These are phyloP conservation scores for Electrophaes corylata DNA, from an alignment of 2,888 invertebrate species.

Conservation along the genomic window DNA sequence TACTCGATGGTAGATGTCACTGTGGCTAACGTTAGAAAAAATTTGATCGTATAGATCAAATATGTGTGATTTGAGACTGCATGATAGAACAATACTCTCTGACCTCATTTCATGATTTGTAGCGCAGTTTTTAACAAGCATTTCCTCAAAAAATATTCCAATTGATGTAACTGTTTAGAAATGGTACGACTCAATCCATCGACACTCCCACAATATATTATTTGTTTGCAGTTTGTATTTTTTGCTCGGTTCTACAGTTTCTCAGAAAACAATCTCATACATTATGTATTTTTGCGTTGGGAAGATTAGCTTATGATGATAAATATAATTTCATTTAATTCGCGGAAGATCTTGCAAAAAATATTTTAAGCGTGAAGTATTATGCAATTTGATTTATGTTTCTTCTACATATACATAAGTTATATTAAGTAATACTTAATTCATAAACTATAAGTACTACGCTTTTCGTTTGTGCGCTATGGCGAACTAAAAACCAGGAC, in stretches of 20 bases:
- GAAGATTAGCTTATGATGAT: too few relatives aligned
- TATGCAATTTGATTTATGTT: too few relatives aligned
- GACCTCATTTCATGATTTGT: conserved; percentile 2
- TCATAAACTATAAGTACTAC: too few relatives aligned
- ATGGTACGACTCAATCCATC: conserved; percentile 26
- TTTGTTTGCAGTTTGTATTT: conserved; percentile 17
- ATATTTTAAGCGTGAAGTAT: too few relatives aligned
- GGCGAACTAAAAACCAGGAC: too few relatives aligned
- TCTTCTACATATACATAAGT: too few relatives aligned
- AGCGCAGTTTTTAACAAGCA: conserved; percentile 16
- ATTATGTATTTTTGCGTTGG: conserved; percentile 25
- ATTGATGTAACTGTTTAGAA: conserved; percentile 35
- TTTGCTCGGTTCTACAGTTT: conserved; percentile 25
- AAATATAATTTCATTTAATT: too few relatives aligned
- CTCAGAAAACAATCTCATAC: conserved; percentile 24
- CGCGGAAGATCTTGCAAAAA: too few relatives aligned
- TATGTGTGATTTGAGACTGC: neutral
- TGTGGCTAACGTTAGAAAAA: neutral
- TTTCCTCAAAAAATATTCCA: conserved; percentile 4
- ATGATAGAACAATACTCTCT: neutral
- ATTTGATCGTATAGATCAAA: neutral
- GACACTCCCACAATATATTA: conserved; percentile 13
- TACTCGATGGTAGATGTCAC: conserved; percentile 72
- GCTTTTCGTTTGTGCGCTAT: too few relatives aligned
- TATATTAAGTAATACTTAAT: too few relatives aligned